phyloP scores from a whole-genome alignment of 2,113 vertebrate genomes.

The Phodopus roborovskii region DNA sequence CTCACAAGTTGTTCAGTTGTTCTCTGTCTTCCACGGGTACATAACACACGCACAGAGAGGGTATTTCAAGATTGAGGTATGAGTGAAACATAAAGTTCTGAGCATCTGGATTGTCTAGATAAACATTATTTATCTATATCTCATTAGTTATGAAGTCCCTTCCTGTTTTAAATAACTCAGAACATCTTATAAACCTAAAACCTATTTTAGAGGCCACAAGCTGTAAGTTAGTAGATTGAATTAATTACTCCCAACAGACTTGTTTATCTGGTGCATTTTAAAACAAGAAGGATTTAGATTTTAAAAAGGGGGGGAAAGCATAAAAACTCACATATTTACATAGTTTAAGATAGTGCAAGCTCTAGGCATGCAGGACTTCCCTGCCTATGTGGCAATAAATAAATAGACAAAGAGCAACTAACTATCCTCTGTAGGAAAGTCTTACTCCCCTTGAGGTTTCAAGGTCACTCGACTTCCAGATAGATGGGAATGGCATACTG shows the following conservation, averaged over 20 bases:
- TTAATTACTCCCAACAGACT: neutral
- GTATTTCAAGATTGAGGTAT: neutral
- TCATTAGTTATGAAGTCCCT: neutral
- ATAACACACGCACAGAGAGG: neutral
- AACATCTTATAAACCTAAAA: neutral
- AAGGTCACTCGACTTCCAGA: neutral
- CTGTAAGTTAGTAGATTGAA: neutral
- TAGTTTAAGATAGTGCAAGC: neutral
- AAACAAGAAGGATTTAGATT: neutral
- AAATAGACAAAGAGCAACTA: neutral
- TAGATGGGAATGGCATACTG: neutral
- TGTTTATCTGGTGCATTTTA: slow-evolving; percentile 24
- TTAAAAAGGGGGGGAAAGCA: neutral
- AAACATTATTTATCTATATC: neutral
- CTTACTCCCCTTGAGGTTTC: neutral
- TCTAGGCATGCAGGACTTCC: neutral
- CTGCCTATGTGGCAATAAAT: neutral
- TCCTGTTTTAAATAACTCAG: neutral
- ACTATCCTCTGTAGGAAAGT: neutral
- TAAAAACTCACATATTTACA: neutral
- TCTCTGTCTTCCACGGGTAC: neutral
- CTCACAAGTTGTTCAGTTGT: neutral
- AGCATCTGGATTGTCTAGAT: neutral
- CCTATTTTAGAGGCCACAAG: neutral
- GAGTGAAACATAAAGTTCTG: neutral